A percentile compares a stretch with the other conserved stretches of the same genome.
These are phyloP conservation scores for Stratiomys singularior DNA, from an alignment of 2,888 invertebrate species.

Conservation along the genomic window DNA sequence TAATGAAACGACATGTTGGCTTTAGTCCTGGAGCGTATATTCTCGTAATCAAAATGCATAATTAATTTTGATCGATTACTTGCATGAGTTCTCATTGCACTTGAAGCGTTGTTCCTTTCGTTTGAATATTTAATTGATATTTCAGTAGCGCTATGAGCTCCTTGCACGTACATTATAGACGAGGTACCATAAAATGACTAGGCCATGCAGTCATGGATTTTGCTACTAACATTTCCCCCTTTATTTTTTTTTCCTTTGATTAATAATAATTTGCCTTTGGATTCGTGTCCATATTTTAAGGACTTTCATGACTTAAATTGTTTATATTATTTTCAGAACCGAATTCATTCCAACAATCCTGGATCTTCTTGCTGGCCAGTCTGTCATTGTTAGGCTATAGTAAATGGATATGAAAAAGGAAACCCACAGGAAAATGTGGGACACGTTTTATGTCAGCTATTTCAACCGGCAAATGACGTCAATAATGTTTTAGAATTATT, in stretches of 20 bases:
- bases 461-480: slow-evolving; percentile 12
- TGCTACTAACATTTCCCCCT: slow-evolving; percentile 2
- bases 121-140: slow-evolving; percentile 41
- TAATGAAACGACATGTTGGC: neutral
- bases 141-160: neutral
- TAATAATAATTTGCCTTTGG: slow-evolving; percentile 15
- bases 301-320: slow-evolving; percentile 14
- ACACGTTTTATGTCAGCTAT: slow-evolving; percentile 28
- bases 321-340: slow-evolving; percentile 27
- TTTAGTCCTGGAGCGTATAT: neutral
- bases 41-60: slow-evolving; percentile 42
- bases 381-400: neutral
- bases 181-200: neutral
- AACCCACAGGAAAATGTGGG: neutral
- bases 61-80: slow-evolving; percentile 47
- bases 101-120: neutral
- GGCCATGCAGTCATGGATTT: neutral
- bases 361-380: neutral
- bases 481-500: neutral
- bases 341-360: slow-evolving; percentile 3
- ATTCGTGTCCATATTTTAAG: slow-evolving; percentile 45
- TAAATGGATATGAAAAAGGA: neutral
- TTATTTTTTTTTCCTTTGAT: too few relatives aligned
- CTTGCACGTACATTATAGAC: neutral
- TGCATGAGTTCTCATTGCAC: slow-evolving; percentile 42